A percentile compares a stretch with the other conserved stretches of the same genome.
Evolutionary conservation across 2,797 vertebrate species (phyloP).

Genomic region (Pangasius djambal): DNA sequence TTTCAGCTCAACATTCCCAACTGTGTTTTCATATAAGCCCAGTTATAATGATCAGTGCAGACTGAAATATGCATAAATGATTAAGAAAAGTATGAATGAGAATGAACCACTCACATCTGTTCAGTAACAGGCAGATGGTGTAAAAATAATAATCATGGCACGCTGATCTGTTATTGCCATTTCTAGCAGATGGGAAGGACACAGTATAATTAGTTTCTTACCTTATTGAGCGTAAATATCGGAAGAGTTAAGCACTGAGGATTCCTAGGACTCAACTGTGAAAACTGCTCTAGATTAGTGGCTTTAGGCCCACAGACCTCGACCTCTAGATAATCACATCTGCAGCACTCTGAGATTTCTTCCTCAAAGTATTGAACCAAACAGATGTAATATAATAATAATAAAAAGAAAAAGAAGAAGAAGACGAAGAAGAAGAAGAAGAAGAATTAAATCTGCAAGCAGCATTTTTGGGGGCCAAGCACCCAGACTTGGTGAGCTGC

Average conservation of each 20-base stretch:
- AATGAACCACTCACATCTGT: slow-evolving; percentile 45
- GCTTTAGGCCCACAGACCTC: background rate
- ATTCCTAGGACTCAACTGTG: background rate
- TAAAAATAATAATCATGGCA: slow-evolving; percentile 48
- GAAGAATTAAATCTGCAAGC: too few relatives aligned
- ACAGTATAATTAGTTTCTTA: slow-evolving; percentile 37
- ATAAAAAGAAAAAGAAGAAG: background rate
- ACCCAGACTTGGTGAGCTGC: too few relatives aligned
- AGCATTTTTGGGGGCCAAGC: too few relatives aligned
- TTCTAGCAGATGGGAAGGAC: slow-evolving; percentile 41
- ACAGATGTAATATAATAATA: background rate
- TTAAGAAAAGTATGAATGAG: slow-evolving; percentile 34
- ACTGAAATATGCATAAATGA: slow-evolving; percentile 19
- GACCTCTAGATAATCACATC: background rate
- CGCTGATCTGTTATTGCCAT: slow-evolving; percentile 40
- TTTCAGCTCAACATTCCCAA: background rate
- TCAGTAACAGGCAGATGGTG: slow-evolving; percentile 47
- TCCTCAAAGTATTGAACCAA: background rate
- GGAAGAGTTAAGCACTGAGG: slow-evolving; percentile 7
- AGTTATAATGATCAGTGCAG: background rate
- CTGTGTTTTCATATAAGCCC: background rate
- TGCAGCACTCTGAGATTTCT: background rate
- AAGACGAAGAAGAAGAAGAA: background rate
- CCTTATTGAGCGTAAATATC: slow-evolving; percentile 36
- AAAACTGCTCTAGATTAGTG: background rate